phyloP scores from a whole-genome alignment of 2,797 vertebrate species.

The Coreius guichenoti region DNA sequence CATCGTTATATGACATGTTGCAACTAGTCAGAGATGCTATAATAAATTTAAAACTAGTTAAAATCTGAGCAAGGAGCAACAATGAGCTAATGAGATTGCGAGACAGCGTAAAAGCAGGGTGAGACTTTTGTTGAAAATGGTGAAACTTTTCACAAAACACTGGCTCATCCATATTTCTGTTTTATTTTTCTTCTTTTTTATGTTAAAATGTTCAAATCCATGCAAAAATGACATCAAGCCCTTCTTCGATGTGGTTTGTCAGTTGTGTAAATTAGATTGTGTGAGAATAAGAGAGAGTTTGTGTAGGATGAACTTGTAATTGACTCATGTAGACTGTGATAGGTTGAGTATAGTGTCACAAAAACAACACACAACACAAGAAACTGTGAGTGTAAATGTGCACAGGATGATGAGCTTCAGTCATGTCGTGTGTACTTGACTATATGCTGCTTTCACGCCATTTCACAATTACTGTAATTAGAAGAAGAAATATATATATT shows the following conservation, averaged over 20 bases:
- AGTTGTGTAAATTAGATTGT: not conserved
- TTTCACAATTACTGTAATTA: constrained; percentile 14
- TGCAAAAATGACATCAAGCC: not conserved
- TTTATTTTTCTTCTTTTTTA: not conserved
- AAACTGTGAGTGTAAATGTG: not conserved
- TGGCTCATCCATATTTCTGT: not conserved
- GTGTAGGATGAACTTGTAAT: not conserved
- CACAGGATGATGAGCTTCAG: constrained; percentile 14
- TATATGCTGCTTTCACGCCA: not conserved
- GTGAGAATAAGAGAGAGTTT: constrained; percentile 10
- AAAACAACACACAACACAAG: not conserved
- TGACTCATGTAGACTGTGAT: not conserved
- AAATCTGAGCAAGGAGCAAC: not conserved
- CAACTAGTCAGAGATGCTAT: not conserved
- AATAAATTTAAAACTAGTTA: not conserved
- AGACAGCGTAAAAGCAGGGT: not conserved
- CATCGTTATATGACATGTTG: not conserved
- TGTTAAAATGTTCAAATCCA: not conserved
- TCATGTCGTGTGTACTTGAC: constrained; percentile 13
- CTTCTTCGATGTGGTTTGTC: not conserved
- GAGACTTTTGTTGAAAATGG: not conserved
- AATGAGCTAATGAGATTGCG: not conserved
- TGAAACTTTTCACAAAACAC: not conserved
- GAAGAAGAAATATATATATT: not conserved
- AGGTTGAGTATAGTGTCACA: not conserved